Conservation (phyloP, 2,113 vertebrate genomes). For the Nothobranchius kuhntae region DNA sequence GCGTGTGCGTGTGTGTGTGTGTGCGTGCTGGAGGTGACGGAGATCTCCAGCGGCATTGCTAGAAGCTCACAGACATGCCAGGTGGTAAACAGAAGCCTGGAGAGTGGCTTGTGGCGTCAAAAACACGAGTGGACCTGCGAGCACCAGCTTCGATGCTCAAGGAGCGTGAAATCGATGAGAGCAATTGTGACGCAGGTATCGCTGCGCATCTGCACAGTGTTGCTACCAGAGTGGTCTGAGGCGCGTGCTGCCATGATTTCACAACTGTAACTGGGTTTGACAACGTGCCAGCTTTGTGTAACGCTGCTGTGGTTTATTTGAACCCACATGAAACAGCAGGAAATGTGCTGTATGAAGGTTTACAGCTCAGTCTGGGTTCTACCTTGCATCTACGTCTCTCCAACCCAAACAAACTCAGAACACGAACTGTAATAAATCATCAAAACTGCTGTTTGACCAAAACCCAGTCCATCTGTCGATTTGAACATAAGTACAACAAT, state of each 20-base stretch:
- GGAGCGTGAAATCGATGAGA: conserved; percentile 52
- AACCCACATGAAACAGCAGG: neutral
- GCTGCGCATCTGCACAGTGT: conserved; percentile 7
- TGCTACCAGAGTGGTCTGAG: conserved; percentile 11
- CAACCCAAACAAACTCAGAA: too few species aligned
- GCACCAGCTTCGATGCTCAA: conserved; percentile 42
- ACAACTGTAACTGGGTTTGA: conserved; percentile 22
- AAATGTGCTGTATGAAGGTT: neutral
- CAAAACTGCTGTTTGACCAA: too few species aligned
- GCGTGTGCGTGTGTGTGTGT: conserved; percentile 15
- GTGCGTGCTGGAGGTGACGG: neutral
- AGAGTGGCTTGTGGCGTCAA: conserved; percentile 25
- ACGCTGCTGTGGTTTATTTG: neutral
- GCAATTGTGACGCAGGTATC: conserved; percentile 34
- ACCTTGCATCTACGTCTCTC: too few species aligned
- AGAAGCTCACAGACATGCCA: conserved; percentile 31
- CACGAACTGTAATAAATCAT: too few species aligned
- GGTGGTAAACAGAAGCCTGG: conserved; percentile 42
- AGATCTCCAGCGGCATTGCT: conserved; percentile 20
- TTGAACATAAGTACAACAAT: too few species aligned
- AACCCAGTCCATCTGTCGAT: too few species aligned
- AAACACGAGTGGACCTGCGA: conserved; percentile 20
- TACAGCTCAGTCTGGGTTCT: neutral
- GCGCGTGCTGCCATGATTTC: neutral
- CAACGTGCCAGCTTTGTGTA: conserved; percentile 12